These are phyloP conservation scores for Pocillopora grandis DNA, from an alignment of 92 coral and sea anemone species.

Conservation along the genomic window DNA sequence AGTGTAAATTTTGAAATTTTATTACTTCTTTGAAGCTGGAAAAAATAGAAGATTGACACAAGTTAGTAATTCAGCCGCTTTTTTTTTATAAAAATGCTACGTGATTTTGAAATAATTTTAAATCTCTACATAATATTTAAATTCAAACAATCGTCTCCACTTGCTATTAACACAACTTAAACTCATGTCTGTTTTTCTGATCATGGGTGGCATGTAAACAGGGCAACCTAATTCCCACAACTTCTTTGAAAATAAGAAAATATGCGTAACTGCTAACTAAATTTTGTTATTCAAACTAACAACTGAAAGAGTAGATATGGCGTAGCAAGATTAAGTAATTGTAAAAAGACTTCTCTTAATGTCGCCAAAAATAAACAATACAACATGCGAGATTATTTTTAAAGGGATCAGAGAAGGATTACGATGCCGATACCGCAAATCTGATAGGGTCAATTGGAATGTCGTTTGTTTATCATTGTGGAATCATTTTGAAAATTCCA, in stretches of 20 bases:
- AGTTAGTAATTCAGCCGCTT: too few relatives aligned
- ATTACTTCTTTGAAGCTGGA: too few relatives aligned
- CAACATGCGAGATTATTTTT: not conserved
- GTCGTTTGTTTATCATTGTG: not conserved
- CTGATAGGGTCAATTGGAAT: not conserved
- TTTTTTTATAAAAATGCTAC: too few relatives aligned
- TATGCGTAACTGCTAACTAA: not conserved
- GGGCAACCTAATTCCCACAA: too few relatives aligned
- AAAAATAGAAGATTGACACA: too few relatives aligned
- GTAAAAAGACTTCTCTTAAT: not conserved
- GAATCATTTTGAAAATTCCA: constrained; percentile 1
- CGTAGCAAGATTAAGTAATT: not conserved
- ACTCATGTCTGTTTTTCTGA: too few relatives aligned
- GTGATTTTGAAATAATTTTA: too few relatives aligned
- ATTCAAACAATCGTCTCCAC: too few relatives aligned
- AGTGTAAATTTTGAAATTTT: too few relatives aligned
- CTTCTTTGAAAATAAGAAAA: not conserved
- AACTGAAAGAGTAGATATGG: not conserved
- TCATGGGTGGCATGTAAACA: too few relatives aligned
- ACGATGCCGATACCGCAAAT: not conserved
- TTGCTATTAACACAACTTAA: too few relatives aligned
- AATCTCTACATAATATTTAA: too few relatives aligned
- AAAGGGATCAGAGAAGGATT: not conserved
- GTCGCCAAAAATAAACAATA: not conserved
- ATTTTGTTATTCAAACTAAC: not conserved